These are phyloP conservation scores for Drosophila melanogaster DNA, from an alignment of 1,140 invertebrate species.

Conservation along the genomic window Release_6_plus_ISO1_MT NT_033777.3:15795501-15796000, in stretches of 20 bases:
- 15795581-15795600: constrained; percentile 21
- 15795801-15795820: constrained; percentile 26
- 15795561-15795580: constrained; percentile 74
- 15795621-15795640: constrained; percentile 22
- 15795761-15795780: constrained; percentile 20
- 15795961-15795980: constrained; percentile 78
- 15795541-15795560: constrained; percentile 50
- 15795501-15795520: constrained; percentile 11
- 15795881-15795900: constrained; percentile 75
- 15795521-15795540: constrained; percentile 1
- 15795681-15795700: constrained; percentile 25
- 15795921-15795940: constrained; percentile 79
- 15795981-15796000: constrained; percentile 69
- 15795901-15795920: constrained; percentile 81
- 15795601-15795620: constrained; percentile 2
- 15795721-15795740: constrained; percentile 26
- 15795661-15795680: constrained; percentile 63
- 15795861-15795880: constrained; percentile 62
- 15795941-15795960: constrained; percentile 62
- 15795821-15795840: constrained; percentile 65
- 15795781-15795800: constrained; percentile 20
- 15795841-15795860: constrained; percentile 60
- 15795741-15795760: constrained; percentile 49
- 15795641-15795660: constrained; percentile 75
- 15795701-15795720: constrained; percentile 1